A percentile compares a stretch with the other conserved stretches of the same genome.
These are phyloP conservation scores for Notechis scutatus DNA, from an alignment of 2,113 vertebrate genomes.

Conservation along the genomic window DNA sequence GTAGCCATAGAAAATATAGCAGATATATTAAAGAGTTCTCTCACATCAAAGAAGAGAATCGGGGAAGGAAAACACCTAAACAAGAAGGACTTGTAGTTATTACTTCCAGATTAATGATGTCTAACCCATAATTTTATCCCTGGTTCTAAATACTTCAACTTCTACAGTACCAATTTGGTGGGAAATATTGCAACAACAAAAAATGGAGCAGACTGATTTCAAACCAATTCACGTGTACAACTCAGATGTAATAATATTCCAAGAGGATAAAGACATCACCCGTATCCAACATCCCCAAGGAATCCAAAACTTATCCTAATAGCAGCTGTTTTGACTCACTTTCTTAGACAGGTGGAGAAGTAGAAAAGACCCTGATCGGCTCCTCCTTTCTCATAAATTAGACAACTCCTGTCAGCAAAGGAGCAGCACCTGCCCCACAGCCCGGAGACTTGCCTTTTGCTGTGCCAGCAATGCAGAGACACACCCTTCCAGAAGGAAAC, in stretches of 20 bases:
- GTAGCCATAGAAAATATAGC: constrained; percentile 2
- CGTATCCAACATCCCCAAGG: not conserved
- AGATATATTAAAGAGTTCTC: constrained; percentile 3
- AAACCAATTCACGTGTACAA: not conserved
- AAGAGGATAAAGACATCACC: not conserved
- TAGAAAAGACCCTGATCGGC: not conserved
- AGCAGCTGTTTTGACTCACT: not conserved
- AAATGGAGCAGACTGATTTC: not conserved
- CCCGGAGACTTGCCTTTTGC: not conserved
- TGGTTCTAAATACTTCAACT: not conserved
- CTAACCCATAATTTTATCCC: not conserved
- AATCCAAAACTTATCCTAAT: not conserved
- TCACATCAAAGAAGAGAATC: not conserved
- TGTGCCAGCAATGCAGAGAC: not conserved
- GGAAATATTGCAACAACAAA: not conserved
- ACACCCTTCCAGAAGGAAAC: not conserved
- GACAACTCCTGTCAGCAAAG: not conserved
- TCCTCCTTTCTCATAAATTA: not conserved
- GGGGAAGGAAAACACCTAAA: not conserved
- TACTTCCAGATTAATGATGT: not conserved
- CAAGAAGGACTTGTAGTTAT: not conserved
- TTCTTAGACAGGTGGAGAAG: not conserved
- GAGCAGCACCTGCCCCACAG: not conserved
- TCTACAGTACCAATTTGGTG: not conserved
- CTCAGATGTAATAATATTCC: not conserved